Evolutionary conservation across 2,113 vertebrate genomes (phyloP), one percentile per base, ranked within the genome.

Genomic region (Myotis brandtii): DNA sequence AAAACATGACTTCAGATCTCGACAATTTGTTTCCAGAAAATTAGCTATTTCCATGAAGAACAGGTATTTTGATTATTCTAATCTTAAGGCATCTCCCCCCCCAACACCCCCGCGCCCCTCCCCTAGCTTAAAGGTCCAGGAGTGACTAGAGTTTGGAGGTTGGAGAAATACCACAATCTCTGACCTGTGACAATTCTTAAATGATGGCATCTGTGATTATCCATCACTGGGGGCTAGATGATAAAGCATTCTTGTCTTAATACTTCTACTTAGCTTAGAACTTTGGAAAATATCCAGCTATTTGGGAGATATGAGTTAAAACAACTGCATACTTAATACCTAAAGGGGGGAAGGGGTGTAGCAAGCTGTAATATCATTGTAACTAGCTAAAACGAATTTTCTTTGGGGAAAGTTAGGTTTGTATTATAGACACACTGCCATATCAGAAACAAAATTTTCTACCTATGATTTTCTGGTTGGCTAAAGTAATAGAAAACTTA

Each of bases 351-450:
- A 21, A 10, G 2, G 50, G 34, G 30, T 16, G 10, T 56, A 56
- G 17, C 25, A 88, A 90, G 20, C n/a, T 82, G 7, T 75, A 87
- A 73, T 43, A 72, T 85, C n/a, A 80, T 21, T 72, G 23, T 14
- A 62, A 69, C 40, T 54, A 92, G 14, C 9, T 43, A 86, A 88
- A 86, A 77, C 46, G 4, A 84, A 75, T 59, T 94, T 88, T 87
- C 72, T 87, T 67, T 70, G 46, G 50, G 76, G 30, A 56, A 94
- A 86, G 40, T 54, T 82, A 81, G 30, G 23, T 82, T 95, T 84
- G 37, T 83, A 90, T 27, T 94, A 77, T 32, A 86, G 75, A 79
- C 20, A 86, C 11, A 93, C 18, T 52, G 50, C 25, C 43, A 0
- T 59, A 81, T 73, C n/a, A 87, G 30, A 91, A 93, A 85, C 62